Base-by-base conservation (phyloP, 2,113 vertebrate species). In the Amphilophus citrinellus region DNA sequence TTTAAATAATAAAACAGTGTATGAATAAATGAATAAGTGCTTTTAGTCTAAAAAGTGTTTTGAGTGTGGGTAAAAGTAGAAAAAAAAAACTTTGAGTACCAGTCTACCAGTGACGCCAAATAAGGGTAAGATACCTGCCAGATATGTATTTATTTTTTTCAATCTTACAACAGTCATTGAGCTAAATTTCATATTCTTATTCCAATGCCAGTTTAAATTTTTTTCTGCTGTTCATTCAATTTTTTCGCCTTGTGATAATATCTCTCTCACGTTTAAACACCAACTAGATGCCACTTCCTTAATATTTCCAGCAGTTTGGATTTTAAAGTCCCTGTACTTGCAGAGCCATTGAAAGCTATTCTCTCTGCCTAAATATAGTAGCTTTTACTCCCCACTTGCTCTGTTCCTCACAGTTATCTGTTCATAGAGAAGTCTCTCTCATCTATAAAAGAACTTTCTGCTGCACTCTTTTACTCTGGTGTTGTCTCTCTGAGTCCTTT, bases 331-430 rank as follows among this genome's bases (percentile, higher is more conserved):
- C 20, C 35, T 32, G 2, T 59, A 39, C 47, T 80, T 14, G 20
- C 47, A 84, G 58, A 82, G 87, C 82, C 79, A 87, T 59, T 84
- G 68, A 85, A 88, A 90, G 65, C 83, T 47, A 68, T 81, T 84
- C 47, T 58, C 14, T 35, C 37, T 3, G 24, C 78, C 75, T 87
- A 83, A 86, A 85, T 79, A 80, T 63, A 85, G 76, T 22, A 76
- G 62, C 82, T 80, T 84, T 84, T 83, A 78, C 76, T 84, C 68
- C 47, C 44, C 27, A 42, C 71, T 35, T 80, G 73, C 61, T 79
- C 18, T 30, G 44, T 71, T 50, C 66, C 66, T 71, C 15, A 22
- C 50, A 79, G 78, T 84, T 84, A 85, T 89, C 65, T 42, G 73
- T 83, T 59, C 42, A 42, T 47, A 10, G 37, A 83, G 53, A n/a